Evolutionary conservation across 2,888 invertebrate species (phyloP), one percentile per base, ranked within the genome.

Genomic region (Macrosoma leucophasiata): DNA sequence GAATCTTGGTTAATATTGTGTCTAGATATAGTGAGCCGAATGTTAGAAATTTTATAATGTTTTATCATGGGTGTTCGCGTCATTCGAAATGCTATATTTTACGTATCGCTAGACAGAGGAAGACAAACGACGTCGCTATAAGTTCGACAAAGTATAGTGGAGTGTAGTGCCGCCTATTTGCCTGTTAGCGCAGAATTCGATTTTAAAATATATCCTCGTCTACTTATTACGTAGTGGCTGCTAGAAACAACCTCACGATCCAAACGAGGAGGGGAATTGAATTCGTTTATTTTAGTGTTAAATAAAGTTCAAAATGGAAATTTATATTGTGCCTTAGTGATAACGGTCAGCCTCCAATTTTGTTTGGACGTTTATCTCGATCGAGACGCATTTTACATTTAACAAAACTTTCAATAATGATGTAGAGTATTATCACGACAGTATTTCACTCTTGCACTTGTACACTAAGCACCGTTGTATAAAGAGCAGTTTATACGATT

Each of bases 291-390:
- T 67, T 78, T 68, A 74, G 69, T 64, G 45, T 69, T 63, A 66
- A 72, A 75, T 71, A 72, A 77, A 81, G 78, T 82, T 79, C 81
- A 82, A 82, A 79, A 58, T 62, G 67, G 62, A 79, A 74, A 75
- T 68, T 74, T 71, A 76, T 78, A 82, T 81, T 79, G 82, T 84
- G 82, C 82, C 82, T 84, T 84, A 82, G 81, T 73, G 76, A 67
- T 58, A 68, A 66, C 53, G 64, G 62, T 70, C 68, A 69, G 63
- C 67, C 58, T 61, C 62, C 64, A 66, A 68, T 74, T 75, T 68
- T 50, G 53, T 70, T 70, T 66, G 66, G 62, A 61, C 38, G 43
- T 37, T 39, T 39, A 59, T 58, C 59, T 41, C 43, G 55, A 55
- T n/a, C n/a, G n/a, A n/a, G n/a, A n/a, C n/a, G 59, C 57, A 57